phyloP scores from a whole-genome alignment of 1,140 invertebrate species.

The Drosophila parvula region DNA sequence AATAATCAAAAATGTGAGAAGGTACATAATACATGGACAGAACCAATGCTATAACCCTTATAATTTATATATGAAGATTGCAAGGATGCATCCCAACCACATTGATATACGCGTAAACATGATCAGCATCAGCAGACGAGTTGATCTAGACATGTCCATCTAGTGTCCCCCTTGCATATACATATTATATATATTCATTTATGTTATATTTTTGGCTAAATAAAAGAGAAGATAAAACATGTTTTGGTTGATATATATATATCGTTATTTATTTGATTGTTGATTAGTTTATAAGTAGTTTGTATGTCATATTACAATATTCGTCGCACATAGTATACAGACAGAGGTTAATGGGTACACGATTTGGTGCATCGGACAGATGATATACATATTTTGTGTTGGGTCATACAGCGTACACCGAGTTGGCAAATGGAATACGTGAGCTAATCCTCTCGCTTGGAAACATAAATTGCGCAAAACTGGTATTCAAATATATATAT shows the following conservation, averaged over 20 bases:
- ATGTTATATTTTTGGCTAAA: not conserved
- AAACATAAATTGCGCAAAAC: conserved; percentile 14
- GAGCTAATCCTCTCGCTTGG: conserved; percentile 11
- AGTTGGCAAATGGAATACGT: conserved; percentile 30
- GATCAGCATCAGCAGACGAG: too few relatives aligned
- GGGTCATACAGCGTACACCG: conserved; percentile 8
- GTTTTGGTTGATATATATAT: conserved; percentile 3
- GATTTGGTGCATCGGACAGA: conserved; percentile 9
- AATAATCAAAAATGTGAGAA: too few relatives aligned
- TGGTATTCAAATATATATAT: conserved; percentile 5
- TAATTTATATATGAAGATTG: too few relatives aligned
- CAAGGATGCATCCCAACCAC: too few relatives aligned
- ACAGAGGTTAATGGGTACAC: conserved; percentile 4
- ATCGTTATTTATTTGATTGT: conserved; percentile 5
- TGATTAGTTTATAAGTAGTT: conserved; percentile 8
- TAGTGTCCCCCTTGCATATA: too few relatives aligned
- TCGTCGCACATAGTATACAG: conserved; percentile 1
- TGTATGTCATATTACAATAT: conserved; percentile 24
- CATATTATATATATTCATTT: not conserved
- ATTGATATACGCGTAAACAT: too few relatives aligned
- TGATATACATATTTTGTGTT: conserved; percentile 4
- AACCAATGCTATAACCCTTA: too few relatives aligned
- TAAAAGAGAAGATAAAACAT: not conserved
- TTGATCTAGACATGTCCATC: too few relatives aligned
- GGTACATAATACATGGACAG: too few relatives aligned